Percentiles rank a stretch among this genome's conserved stretches.
These are phyloP conservation scores for Drosophila malerkotliana DNA, from an alignment of 1,140 invertebrate genomes.

Conservation along the genomic window DNA sequence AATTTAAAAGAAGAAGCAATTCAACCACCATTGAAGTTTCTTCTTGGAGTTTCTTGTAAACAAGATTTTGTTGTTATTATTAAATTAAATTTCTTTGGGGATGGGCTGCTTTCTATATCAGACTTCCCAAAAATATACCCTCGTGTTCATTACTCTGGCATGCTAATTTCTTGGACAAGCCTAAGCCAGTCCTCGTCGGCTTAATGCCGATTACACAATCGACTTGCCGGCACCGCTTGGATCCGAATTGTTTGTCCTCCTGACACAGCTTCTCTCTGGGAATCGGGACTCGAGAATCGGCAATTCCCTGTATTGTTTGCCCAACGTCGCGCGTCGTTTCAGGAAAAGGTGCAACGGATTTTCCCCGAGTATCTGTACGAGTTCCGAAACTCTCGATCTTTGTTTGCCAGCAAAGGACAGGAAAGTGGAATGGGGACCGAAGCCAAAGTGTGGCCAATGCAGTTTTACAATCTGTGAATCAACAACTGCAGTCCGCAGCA, in stretches of 20 bases:
- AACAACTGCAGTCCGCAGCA: conserved; percentile 41
- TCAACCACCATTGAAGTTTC: not conserved
- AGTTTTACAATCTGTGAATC: conserved; percentile 50
- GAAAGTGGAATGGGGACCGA: not conserved
- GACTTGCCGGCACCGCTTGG: conserved; percentile 14
- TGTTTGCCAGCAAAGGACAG: conserved; percentile 42
- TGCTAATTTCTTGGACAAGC: conserved; percentile 78
- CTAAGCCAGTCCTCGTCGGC: conserved; percentile 59
- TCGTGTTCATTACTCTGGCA: conserved; percentile 33
- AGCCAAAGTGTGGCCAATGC: conserved; percentile 35
- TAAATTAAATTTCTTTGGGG: not conserved
- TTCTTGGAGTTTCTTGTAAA: not conserved
- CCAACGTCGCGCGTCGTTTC: conserved; percentile 63
- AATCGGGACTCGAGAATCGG: conserved; percentile 24
- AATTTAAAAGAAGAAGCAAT: not conserved
- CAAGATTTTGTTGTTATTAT: not conserved
- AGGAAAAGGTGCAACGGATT: conserved; percentile 49
- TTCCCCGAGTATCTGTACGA: conserved; percentile 20
- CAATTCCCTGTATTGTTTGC: conserved; percentile 60
- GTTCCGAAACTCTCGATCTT: conserved; percentile 48
- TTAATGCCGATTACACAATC: conserved; percentile 73
- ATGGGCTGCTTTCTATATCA: not conserved
- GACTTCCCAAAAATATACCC: not conserved
- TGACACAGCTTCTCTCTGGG: conserved; percentile 9
- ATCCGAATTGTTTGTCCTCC: conserved; percentile 30